Evolutionary conservation across 2,113 vertebrate species (phyloP).

Genomic region (Myotis yumanensis): DNA sequence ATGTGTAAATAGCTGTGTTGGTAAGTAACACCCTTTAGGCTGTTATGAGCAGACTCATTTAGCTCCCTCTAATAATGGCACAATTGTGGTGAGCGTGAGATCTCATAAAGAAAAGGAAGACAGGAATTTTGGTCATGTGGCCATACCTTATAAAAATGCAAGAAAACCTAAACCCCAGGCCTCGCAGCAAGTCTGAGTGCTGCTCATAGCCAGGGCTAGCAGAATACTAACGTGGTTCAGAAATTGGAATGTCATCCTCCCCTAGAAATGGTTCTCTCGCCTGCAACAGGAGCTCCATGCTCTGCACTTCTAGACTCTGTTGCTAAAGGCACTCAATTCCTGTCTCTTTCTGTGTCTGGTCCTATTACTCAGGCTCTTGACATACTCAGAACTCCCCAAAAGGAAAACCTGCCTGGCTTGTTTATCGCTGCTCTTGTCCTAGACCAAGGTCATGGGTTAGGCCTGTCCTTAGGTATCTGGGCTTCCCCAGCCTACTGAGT

Average conservation of each 20-base stretch:
- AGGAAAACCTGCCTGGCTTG: not conserved
- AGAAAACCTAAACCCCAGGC: not conserved
- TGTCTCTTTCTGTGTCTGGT: not conserved
- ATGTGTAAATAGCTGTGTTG: not conserved
- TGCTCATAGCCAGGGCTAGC: not conserved
- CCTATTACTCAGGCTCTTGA: not conserved
- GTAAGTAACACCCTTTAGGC: not conserved
- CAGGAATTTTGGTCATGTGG: not conserved
- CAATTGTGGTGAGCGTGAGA: not conserved
- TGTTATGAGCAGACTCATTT: not conserved
- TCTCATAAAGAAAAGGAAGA: not conserved
- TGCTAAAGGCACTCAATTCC: not conserved
- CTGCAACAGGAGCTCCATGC: not conserved
- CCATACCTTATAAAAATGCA: not conserved
- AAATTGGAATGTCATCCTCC: not conserved
- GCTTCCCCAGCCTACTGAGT: not conserved
- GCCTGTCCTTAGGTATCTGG: not conserved
- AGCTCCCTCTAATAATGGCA: not conserved
- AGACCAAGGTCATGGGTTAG: not conserved
- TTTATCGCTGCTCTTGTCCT: not conserved
- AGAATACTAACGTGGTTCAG: not conserved
- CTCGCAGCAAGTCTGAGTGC: not conserved
- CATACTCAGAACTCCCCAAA: not conserved
- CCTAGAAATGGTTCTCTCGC: not conserved
- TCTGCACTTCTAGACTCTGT: not conserved